Evolutionary conservation across 2,113 vertebrate genomes (phyloP).

Genomic region (Meriones unguiculatus): DNA sequence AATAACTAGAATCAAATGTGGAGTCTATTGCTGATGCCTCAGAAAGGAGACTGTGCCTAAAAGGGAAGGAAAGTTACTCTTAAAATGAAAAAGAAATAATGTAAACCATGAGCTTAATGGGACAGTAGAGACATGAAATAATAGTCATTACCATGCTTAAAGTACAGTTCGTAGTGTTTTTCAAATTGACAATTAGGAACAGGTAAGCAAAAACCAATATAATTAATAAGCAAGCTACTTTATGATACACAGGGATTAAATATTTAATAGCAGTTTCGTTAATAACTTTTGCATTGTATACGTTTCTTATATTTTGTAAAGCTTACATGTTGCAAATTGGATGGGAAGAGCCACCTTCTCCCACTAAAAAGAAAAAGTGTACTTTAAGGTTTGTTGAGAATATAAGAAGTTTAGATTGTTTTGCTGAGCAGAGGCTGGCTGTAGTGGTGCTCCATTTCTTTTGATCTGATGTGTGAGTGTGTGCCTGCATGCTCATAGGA

Average conservation of each 20-base stretch:
- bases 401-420: not conserved
- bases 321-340: not conserved
- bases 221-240: not conserved
- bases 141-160: not conserved
- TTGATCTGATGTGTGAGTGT: not conserved
- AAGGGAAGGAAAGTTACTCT: conserved; percentile 1
- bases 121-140: not conserved
- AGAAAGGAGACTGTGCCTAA: not conserved
- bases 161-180: not conserved
- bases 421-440: not conserved
- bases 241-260: not conserved
- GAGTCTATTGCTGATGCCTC: not conserved
- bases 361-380: not conserved
- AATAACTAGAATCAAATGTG: conserved; percentile 53
- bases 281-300: not conserved
- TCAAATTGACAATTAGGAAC: conserved; percentile 14
- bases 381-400: not conserved
- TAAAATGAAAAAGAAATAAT: not conserved
- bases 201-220: conserved; percentile 9
- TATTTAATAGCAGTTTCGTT: not conserved
- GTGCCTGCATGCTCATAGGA: not conserved
- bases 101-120: not conserved
- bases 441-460: not conserved
- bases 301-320: not conserved
- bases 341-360: not conserved